Conservation (phyloP, 1,140 invertebrate genomes). For the Asobara japonica region DNA sequence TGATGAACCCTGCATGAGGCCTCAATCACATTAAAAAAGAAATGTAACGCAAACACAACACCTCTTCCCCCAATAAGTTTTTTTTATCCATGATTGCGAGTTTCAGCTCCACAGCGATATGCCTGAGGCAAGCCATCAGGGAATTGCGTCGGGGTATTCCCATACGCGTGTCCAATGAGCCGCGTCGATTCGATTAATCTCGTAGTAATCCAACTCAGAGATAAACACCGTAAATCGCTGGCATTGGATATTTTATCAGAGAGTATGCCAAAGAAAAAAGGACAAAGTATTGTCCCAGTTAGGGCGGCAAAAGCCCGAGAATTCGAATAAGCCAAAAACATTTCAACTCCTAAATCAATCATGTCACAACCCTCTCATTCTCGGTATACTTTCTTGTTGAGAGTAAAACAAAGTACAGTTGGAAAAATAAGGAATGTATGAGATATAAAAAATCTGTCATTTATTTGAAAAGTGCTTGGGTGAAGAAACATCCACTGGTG, state of each 20-base stretch:
- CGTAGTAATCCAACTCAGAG: background rate
- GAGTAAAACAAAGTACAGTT: background rate
- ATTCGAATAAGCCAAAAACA: background rate
- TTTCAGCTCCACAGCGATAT: background rate
- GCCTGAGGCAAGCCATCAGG: background rate
- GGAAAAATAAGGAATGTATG: background rate
- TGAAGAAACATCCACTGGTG: background rate
- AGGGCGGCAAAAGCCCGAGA: background rate
- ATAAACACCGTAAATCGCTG: background rate
- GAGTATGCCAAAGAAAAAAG: background rate
- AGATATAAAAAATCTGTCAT: constrained; percentile 26
- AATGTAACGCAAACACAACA: too few relatives aligned
- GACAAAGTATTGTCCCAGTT: too few relatives aligned
- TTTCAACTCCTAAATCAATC: background rate
- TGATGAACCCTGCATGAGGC: too few relatives aligned
- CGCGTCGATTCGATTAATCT: background rate
- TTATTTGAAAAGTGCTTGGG: constrained; percentile 33
- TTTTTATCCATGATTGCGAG: background rate
- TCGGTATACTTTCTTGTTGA: background rate
- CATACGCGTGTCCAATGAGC: background rate
- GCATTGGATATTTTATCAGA: background rate
- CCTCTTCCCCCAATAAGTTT: background rate
- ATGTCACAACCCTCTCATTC: background rate
- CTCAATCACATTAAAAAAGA: too few relatives aligned
- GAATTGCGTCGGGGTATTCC: background rate